Evolutionary conservation across 2,888 invertebrate genomes (phyloP).

Genomic region (Xanthorhoe spadicearia): DNA sequence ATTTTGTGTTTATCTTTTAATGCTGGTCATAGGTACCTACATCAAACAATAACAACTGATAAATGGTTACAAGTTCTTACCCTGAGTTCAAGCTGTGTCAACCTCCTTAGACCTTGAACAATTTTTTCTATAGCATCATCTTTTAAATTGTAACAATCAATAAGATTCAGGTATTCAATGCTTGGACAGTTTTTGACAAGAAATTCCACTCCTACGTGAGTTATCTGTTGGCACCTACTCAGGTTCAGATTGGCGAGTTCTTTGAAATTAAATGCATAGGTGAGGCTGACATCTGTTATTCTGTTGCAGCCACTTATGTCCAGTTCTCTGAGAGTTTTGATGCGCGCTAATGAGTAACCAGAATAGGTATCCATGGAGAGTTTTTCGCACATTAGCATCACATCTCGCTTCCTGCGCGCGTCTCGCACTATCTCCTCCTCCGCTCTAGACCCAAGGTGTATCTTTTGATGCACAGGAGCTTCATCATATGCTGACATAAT

Average conservation of each 20-base stretch:
- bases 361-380: conserved; percentile 68
- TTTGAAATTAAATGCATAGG: conserved; percentile 87
- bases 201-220: conserved; percentile 86
- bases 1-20: background rate
- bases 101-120: conserved; percentile 71
- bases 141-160: conserved; percentile 88
- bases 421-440: conserved; percentile 89
- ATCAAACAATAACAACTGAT: background rate
- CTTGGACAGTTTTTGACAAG: conserved; percentile 88
- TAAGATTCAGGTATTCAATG: conserved; percentile 87
- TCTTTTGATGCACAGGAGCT: conserved; percentile 61
- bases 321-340: conserved; percentile 83
- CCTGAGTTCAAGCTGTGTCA: conserved; percentile 84
- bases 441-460: conserved; percentile 87
- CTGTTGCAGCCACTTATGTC: conserved; percentile 88
- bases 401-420: conserved; percentile 86
- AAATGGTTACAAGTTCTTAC: conserved; percentile 59
- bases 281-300: conserved; percentile 89
- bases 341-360: conserved; percentile 82
- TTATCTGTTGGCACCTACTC: conserved; percentile 89
- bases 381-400: conserved; percentile 86
- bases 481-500: conserved; percentile 67
- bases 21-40: too few species aligned
- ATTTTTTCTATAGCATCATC: conserved; percentile 83
- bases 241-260: conserved; percentile 87